Percentiles rank a stretch among this genome's conserved stretches.
These are phyloP conservation scores for Limnodromus scolopaceus DNA, from an alignment of 2,797 vertebrate genomes.

Conservation along the genomic window DNA sequence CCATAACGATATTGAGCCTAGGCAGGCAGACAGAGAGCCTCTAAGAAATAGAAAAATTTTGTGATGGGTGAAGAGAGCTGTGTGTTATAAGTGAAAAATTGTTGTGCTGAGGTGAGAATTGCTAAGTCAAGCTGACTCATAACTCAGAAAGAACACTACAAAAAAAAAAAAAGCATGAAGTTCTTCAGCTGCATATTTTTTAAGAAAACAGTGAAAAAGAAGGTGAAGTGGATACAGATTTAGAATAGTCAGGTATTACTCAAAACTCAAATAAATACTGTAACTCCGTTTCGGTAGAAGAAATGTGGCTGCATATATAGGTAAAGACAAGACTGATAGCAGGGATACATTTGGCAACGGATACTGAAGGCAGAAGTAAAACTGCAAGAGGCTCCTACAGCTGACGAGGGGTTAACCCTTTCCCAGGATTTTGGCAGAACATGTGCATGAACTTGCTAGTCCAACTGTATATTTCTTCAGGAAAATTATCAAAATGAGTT, in stretches of 20 bases:
- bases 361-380: neutral
- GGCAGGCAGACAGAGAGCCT: neutral
- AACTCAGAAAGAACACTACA: neutral
- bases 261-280: neutral
- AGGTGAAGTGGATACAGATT: neutral
- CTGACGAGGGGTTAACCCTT: neutral
- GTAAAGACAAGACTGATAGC: neutral
- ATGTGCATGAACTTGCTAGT: neutral
- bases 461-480: neutral
- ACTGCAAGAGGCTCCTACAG: neutral
- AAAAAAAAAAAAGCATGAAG: neutral
- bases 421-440: neutral
- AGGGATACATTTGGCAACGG: neutral
- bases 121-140: conserved; percentile 12
- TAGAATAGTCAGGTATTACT: neutral
- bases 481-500: neutral
- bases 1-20: neutral
- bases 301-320: neutral
- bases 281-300: neutral
- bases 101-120: conserved; percentile 6
- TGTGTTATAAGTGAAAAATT: neutral
- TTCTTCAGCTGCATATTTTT: neutral
- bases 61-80: neutral
- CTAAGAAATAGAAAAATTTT: neutral
- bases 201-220: neutral